Evolutionary conservation across 2,113 vertebrate genomes (phyloP).

Genomic region (Eudyptes chrysolophus): DNA sequence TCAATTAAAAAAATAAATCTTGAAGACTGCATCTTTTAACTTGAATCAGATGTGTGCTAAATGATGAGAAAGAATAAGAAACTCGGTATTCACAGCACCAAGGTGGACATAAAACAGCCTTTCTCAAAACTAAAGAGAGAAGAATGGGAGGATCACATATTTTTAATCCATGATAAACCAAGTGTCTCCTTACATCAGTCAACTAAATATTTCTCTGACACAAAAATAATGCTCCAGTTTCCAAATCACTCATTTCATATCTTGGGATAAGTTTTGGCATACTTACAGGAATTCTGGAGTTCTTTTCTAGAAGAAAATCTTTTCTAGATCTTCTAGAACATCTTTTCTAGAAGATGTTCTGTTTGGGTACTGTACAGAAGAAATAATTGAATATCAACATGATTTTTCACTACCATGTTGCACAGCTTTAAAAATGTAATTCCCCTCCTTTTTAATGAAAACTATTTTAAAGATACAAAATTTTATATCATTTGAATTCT

Average conservation of each 20-base stretch:
- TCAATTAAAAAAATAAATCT: neutral
- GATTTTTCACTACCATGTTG: neutral
- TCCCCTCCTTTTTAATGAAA: neutral
- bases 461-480: neutral
- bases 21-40: neutral
- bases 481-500: neutral
- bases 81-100: neutral
- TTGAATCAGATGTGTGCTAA: neutral
- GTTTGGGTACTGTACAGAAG: neutral
- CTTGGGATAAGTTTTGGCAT: neutral
- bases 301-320: neutral
- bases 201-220: neutral
- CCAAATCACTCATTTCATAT: neutral
- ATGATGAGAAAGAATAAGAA: neutral
- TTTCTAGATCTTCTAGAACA: too few relatives aligned
- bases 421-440: neutral
- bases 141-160: neutral
- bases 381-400: neutral
- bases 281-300: neutral
- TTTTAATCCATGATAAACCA: neutral
- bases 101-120: neutral
- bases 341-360: neutral
- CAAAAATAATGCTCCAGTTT: neutral
- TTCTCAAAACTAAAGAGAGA: neutral
- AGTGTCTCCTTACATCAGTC: neutral